Conservation (phyloP, 2,888 invertebrate genomes). For the Panopea generosa region DNA sequence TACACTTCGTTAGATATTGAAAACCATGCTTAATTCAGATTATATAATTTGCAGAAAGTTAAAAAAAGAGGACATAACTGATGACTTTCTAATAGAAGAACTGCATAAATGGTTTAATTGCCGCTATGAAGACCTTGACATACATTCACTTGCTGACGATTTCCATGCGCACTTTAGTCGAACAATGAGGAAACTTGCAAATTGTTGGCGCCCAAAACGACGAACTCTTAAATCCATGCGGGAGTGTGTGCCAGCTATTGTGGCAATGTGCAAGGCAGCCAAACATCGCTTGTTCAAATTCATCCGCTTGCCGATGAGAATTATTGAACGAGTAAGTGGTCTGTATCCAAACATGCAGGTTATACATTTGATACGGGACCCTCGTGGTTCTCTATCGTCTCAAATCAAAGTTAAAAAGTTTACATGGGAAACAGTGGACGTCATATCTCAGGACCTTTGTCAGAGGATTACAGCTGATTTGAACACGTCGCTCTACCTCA, state of each 20-base stretch:
- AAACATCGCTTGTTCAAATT: constrained; percentile 50
- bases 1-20: too few species aligned
- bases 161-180: constrained; percentile 44
- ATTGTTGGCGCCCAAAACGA: constrained; percentile 35
- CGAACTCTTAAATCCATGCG: constrained; percentile 32
- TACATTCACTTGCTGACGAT: constrained; percentile 42
- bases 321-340: constrained; percentile 32
- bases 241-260: constrained; percentile 48
- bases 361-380: constrained; percentile 56
- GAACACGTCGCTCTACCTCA: constrained; percentile 28
- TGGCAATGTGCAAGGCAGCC: constrained; percentile 41
- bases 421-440: constrained; percentile 29
- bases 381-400: constrained; percentile 43
- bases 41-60: constrained; percentile 42
- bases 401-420: constrained; percentile 39
- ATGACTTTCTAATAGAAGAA: constrained; percentile 34
- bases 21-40: too few species aligned
- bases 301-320: constrained; percentile 48
- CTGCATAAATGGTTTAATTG: constrained; percentile 58
- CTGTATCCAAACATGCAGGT: constrained; percentile 50
- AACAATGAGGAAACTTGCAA: constrained; percentile 30
- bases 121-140: constrained; percentile 47
- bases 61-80: constrained; percentile 38
- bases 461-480: constrained; percentile 36
- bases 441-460: constrained; percentile 30